phyloP scores from a whole-genome alignment of 2,888 invertebrate species.

The Boloria euphrosyne region DNA sequence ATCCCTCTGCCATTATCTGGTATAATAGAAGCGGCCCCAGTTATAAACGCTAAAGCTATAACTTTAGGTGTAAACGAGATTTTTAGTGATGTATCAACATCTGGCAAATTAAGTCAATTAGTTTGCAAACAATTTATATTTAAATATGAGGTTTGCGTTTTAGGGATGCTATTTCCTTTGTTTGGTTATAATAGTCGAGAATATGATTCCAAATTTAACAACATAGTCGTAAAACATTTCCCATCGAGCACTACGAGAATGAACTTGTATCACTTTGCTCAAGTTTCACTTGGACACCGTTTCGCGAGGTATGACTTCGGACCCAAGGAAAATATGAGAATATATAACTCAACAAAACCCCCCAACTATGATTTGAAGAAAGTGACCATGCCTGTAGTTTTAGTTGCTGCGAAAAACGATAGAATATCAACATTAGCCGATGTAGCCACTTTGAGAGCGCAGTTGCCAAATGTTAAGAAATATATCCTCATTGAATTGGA shows the following conservation, averaged over 20 bases:
- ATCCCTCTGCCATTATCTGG: constrained; percentile 29
- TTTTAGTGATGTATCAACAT: constrained; percentile 29
- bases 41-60: constrained; percentile 24
- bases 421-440: constrained; percentile 49
- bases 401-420: constrained; percentile 53
- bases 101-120: constrained; percentile 20
- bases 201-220: constrained; percentile 48
- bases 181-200: constrained; percentile 43
- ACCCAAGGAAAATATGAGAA: constrained; percentile 41
- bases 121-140: constrained; percentile 26
- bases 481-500: constrained; percentile 30
- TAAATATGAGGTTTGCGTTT: constrained; percentile 38
- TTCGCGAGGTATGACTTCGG: constrained; percentile 55
- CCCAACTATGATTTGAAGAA: constrained; percentile 54
- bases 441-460: constrained; percentile 41
- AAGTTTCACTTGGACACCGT: constrained; percentile 44
- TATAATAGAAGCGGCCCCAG: constrained; percentile 17
- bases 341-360: constrained; percentile 46
- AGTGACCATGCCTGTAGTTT: constrained; percentile 48
- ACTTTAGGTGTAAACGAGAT: constrained; percentile 30
- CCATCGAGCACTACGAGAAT: constrained; percentile 50
- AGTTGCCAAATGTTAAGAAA: constrained; percentile 48
- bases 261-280: constrained; percentile 51
- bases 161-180: constrained; percentile 32
- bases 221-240: constrained; percentile 46